Evolutionary conservation across 2,797 vertebrate species (phyloP).

Genomic region (Delichon dasypus): DNA sequence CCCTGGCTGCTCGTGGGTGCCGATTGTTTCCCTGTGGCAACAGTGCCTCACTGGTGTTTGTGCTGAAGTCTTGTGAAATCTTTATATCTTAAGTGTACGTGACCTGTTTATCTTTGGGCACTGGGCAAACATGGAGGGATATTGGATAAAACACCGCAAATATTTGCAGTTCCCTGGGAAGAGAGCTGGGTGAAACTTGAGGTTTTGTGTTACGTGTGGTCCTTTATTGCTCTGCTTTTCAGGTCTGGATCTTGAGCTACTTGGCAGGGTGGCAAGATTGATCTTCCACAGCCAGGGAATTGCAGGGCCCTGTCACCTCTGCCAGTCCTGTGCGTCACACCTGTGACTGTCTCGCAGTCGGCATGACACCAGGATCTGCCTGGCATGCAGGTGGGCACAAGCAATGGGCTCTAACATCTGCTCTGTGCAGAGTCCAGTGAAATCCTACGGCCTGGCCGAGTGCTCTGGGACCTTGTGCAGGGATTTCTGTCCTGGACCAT

Average conservation of each 20-base stretch:
- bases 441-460: neutral
- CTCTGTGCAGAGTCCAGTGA: neutral
- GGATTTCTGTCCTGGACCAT: neutral
- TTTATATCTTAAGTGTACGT: neutral
- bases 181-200: neutral
- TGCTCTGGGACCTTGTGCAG: neutral
- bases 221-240: neutral
- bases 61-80: neutral
- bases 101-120: neutral
- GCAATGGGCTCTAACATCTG: neutral
- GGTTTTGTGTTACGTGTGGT: fast-evolving
- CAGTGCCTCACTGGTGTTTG: neutral
- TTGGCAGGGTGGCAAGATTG: neutral
- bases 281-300: neutral
- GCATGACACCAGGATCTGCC: neutral
- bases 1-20: fast-evolving
- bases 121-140: neutral
- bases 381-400: fast-evolving
- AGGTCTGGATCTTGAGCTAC: neutral
- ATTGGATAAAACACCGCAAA: constrained; percentile 10
- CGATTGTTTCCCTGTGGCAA: neutral
- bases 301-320: neutral
- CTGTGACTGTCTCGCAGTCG: neutral
- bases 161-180: neutral
- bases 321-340: neutral